Evolutionary conservation across 1,140 invertebrate genomes (phyloP).

Genomic region (Chelonus insularis): DNA sequence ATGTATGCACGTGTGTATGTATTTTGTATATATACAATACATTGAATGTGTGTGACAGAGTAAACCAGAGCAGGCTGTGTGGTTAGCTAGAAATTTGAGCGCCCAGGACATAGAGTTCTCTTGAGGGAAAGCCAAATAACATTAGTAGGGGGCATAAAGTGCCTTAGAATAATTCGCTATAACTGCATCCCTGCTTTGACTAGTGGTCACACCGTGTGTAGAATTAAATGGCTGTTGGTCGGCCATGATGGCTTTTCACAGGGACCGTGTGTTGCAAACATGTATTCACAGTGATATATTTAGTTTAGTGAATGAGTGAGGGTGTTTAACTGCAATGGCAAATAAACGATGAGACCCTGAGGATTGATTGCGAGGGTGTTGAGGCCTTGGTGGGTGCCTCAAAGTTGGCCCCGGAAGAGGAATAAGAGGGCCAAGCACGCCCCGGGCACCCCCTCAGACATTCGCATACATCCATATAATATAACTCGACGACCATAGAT

Average conservation of each 20-base stretch:
- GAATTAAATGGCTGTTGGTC: constrained; percentile 56
- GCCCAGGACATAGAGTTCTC: no score
- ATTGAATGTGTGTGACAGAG: no score
- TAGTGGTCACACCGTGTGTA: constrained; percentile 33
- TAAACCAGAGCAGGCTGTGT: no score
- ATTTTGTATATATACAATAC: no score
- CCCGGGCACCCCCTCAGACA: constrained; percentile 19
- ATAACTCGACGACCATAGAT: neutral
- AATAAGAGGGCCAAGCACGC: constrained; percentile 11
- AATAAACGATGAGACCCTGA: constrained; percentile 56
- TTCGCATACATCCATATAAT: constrained; percentile 10
- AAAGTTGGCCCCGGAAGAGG: constrained; percentile 43
- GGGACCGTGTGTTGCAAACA: constrained; percentile 58
- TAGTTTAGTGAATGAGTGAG: constrained; percentile 53
- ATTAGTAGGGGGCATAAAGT: no score
- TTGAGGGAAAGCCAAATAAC: no score
- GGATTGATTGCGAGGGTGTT: constrained; percentile 49
- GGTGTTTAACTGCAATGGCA: constrained; percentile 53
- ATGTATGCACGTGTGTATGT: no score
- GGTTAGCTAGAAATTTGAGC: no score
- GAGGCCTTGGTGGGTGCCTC: constrained; percentile 48
- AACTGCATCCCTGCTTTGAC: no score
- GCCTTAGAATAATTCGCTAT: no score
- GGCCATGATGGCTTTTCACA: constrained; percentile 60
- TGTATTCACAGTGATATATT: constrained; percentile 58